These are phyloP conservation scores for Nothobranchius kuhntae DNA, from an alignment of 2,113 vertebrate genomes.

Conservation along the genomic window DNA sequence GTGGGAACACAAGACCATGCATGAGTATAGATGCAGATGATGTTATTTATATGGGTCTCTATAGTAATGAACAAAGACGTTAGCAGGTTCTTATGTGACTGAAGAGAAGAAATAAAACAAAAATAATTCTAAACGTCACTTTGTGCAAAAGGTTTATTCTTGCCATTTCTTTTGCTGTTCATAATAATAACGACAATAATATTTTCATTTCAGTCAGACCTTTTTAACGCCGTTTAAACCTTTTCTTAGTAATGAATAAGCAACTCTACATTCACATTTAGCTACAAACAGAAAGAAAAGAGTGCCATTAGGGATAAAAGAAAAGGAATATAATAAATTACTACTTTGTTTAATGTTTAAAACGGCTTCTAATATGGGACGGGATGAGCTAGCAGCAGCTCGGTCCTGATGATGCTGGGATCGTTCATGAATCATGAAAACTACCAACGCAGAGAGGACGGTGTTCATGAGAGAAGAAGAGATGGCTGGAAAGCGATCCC, in stretches of 20 bases:
- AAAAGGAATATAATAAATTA: conserved; percentile 1
- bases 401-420: conserved; percentile 16
- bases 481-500: background rate
- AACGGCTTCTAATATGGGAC: conserved; percentile 12
- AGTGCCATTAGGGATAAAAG: conserved; percentile 10
- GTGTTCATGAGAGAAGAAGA: conserved; percentile 4
- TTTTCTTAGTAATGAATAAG: conserved; percentile 2
- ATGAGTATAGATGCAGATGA: no score
- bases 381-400: conserved; percentile 24
- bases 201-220: background rate
- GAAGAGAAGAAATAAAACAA: no score
- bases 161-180: background rate
- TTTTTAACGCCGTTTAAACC: conserved; percentile 2
- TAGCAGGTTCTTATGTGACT: no score
- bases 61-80: no score
- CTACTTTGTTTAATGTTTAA: background rate
- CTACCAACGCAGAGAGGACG: background rate
- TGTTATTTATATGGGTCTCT: no score
- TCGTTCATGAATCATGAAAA: conserved; percentile 1
- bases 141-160: background rate
- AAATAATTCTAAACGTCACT: no score
- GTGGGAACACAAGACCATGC: background rate
- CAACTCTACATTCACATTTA: conserved; percentile 37
- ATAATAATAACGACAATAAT: background rate
- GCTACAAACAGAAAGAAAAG: conserved; percentile 37